These are phyloP conservation scores for Thecocarcelia acutangulata DNA, from an alignment of 2,888 invertebrate species.

Conservation along the genomic window DNA sequence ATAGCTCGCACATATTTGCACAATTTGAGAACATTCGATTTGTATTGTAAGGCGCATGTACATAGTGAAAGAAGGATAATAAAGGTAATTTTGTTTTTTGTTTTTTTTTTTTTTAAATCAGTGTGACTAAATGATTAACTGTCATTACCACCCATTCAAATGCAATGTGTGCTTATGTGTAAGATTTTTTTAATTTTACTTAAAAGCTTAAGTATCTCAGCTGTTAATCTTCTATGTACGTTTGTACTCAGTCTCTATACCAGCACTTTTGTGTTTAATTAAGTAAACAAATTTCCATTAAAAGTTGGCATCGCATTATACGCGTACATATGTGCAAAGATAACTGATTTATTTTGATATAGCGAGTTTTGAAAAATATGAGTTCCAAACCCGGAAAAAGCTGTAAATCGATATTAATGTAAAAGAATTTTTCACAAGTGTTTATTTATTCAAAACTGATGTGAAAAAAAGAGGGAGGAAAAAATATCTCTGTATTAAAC, in stretches of 20 bases:
- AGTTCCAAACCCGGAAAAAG: no score
- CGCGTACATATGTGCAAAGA: no score
- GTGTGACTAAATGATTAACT: conserved; percentile 21
- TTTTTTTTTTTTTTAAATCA: conserved; percentile 20
- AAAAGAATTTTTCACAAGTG: no score
- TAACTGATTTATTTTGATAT: no score
- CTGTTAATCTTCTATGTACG: conserved; percentile 23
- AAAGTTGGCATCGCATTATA: no score
- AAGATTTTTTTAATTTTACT: conserved; percentile 6
- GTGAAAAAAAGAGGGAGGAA: no score
- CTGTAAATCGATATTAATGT: no score
- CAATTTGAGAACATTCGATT: background rate
- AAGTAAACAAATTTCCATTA: background rate
- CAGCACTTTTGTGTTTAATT: background rate
- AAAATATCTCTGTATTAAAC: no score
- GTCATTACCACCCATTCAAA: conserved; percentile 27
- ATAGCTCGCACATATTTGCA: no score
- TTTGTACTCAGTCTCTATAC: no score
- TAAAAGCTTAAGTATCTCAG: conserved; percentile 20
- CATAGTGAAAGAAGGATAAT: background rate
- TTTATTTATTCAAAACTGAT: no score
- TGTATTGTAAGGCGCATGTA: conserved; percentile 28
- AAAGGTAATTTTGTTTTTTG: background rate
- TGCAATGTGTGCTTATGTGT: conserved; percentile 11
- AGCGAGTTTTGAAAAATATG: background rate